Evolutionary conservation across 2,888 invertebrate genomes (phyloP).

Genomic region (Diaphora mendica): DNA sequence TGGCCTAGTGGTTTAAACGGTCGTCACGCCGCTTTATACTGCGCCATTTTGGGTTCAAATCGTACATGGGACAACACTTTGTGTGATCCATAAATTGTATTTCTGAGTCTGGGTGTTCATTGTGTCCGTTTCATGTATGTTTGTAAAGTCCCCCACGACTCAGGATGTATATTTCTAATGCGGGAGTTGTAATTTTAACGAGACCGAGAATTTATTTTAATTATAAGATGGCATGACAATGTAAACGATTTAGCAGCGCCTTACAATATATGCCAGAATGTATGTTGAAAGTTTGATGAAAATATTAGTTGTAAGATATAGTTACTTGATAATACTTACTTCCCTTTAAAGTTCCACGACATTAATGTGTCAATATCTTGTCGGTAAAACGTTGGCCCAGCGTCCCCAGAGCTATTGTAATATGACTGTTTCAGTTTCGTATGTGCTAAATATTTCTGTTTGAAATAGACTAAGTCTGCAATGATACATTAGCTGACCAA

Average conservation of each 20-base stretch:
- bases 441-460: slow-evolving; percentile 55
- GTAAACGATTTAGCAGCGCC: neutral
- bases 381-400: slow-evolving; percentile 52
- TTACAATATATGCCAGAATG: neutral
- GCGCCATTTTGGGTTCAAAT: too few relatives aligned
- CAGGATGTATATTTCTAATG: too few relatives aligned
- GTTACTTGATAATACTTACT: slow-evolving; percentile 60
- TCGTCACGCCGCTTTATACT: too few relatives aligned
- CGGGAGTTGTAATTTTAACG: too few relatives aligned
- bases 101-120: too few relatives aligned
- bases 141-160: too few relatives aligned
- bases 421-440: slow-evolving; percentile 45
- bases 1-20: too few relatives aligned
- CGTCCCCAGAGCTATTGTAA: slow-evolving; percentile 71
- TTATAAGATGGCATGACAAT: too few relatives aligned
- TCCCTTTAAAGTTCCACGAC: slow-evolving; percentile 75
- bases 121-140: too few relatives aligned
- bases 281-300: neutral
- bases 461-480: slow-evolving; percentile 71
- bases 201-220: too few relatives aligned
- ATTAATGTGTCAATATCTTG: slow-evolving; percentile 63
- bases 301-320: neutral
- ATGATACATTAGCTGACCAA: slow-evolving; percentile 7
- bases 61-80: too few relatives aligned
- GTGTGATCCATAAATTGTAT: too few relatives aligned